A percentile compares a stretch with the other conserved stretches of the same genome.
Conservation (phyloP, 92 coral and sea anemone species). For the Epizoanthus fatuus region DNA sequence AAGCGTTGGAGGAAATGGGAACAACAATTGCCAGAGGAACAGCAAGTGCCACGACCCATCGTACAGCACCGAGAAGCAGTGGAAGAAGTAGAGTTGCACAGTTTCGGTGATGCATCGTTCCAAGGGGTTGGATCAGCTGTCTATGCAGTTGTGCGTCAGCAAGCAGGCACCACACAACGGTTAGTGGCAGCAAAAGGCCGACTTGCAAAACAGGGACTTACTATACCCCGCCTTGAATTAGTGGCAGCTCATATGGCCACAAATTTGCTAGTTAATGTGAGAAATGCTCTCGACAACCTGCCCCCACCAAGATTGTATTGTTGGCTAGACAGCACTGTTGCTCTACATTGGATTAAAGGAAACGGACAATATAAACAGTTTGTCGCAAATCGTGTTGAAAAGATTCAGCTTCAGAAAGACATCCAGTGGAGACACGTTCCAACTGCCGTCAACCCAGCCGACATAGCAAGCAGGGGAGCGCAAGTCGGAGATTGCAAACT, state of each 20-base stretch:
- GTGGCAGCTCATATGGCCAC: conserved; percentile 64
- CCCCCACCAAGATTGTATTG: conserved; percentile 33
- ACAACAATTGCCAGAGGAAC: conserved; percentile 34
- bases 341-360: too few species aligned
- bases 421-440: conserved; percentile 62
- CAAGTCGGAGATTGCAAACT: not conserved
- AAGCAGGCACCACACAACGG: conserved; percentile 56
- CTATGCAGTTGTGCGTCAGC: conserved; percentile 67
- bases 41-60: conserved; percentile 56
- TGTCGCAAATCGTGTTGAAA: conserved; percentile 48
- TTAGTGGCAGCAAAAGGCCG: conserved; percentile 61
- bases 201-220: conserved; percentile 53
- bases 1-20: conserved; percentile 63
- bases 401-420: conserved; percentile 34
- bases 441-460: conserved; percentile 44
- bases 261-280: conserved; percentile 53
- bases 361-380: too few species aligned
- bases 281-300: conserved; percentile 51
- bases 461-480: conserved; percentile 36
- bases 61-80: conserved; percentile 39
- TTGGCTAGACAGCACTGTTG: conserved; percentile 47
- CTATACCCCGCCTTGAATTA: conserved; percentile 53
- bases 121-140: conserved; percentile 58
- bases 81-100: conserved; percentile 41
- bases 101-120: conserved; percentile 55